These are phyloP conservation scores for Lepas anatifera DNA, from an alignment of 2,888 invertebrate species.

Conservation along the genomic window DNA sequence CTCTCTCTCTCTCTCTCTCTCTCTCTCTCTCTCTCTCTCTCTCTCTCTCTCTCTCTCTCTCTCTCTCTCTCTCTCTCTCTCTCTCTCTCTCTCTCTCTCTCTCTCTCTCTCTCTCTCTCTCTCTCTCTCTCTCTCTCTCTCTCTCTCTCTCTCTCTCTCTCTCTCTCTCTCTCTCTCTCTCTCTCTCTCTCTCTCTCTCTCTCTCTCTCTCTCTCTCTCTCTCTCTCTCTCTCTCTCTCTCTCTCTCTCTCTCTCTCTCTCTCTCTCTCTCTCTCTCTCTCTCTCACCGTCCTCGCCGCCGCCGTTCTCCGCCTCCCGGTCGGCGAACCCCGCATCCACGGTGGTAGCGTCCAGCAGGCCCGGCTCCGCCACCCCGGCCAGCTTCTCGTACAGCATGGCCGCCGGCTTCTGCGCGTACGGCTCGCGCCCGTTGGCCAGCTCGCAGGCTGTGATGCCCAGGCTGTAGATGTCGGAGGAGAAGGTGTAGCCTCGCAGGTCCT, in stretches of 20 bases:
- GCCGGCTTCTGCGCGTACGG: slow-evolving; percentile 73
- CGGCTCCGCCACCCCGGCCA: slow-evolving; percentile 57
- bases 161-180: too few relatives aligned
- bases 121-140: neutral
- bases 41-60: too few relatives aligned
- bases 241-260: too few relatives aligned
- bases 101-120: too few relatives aligned
- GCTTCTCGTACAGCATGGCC: slow-evolving; percentile 86
- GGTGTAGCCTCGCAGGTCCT: slow-evolving; percentile 75
- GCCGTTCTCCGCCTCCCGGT: neutral
- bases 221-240: too few relatives aligned
- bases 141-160: slow-evolving; percentile 11
- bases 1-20: too few relatives aligned
- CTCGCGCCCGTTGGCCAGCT: slow-evolving; percentile 68
- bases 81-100: too few relatives aligned
- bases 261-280: slow-evolving; percentile 14
- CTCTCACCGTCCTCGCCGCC: neutral
- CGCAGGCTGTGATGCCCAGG: slow-evolving; percentile 68
- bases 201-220: too few relatives aligned
- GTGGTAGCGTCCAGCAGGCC: slow-evolving; percentile 61
- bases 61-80: too few relatives aligned
- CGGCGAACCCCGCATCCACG: neutral
- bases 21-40: too few relatives aligned
- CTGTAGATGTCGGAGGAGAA: slow-evolving; percentile 86
- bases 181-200: too few relatives aligned